Conservation (phyloP, 2,797 vertebrate species). For the Nannoperca australis region DNA sequence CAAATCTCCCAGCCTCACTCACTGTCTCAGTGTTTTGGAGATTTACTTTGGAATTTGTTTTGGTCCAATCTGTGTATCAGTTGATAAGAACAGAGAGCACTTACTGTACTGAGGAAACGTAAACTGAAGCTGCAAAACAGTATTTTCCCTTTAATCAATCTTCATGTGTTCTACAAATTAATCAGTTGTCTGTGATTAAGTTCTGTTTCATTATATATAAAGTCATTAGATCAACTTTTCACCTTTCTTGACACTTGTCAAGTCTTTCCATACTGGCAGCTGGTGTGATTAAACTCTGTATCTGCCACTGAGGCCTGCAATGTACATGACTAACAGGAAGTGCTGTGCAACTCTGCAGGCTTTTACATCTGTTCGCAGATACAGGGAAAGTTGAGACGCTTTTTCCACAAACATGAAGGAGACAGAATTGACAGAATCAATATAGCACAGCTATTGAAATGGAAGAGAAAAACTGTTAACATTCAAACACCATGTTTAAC, state of each 20-base stretch:
- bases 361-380: slow-evolving; percentile 10
- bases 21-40: slow-evolving; percentile 66
- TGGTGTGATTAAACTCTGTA: slow-evolving; percentile 38
- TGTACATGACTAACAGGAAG: slow-evolving; percentile 29
- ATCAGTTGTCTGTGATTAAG: background rate
- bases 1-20: slow-evolving; percentile 71
- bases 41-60: slow-evolving; percentile 56
- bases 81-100: slow-evolving; percentile 25
- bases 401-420: slow-evolving; percentile 30
- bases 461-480: slow-evolving; percentile 10
- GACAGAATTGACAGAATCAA: slow-evolving; percentile 23
- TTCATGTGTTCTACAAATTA: background rate
- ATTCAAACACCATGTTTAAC: slow-evolving; percentile 41
- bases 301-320: slow-evolving; percentile 18
- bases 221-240: slow-evolving; percentile 19
- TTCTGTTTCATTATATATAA: slow-evolving; percentile 1
- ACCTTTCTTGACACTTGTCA: slow-evolving; percentile 13
- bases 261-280: slow-evolving; percentile 30
- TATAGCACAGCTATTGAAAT: slow-evolving; percentile 28
- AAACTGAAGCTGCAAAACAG: slow-evolving; percentile 1
- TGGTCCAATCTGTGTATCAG: slow-evolving; percentile 42
- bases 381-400: slow-evolving; percentile 20
- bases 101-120: background rate
- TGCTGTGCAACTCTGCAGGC: slow-evolving; percentile 18
- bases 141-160: background rate